These are phyloP conservation scores for Carassius carassius DNA, from an alignment of 2,113 vertebrate genomes.

Conservation along the genomic window DNA sequence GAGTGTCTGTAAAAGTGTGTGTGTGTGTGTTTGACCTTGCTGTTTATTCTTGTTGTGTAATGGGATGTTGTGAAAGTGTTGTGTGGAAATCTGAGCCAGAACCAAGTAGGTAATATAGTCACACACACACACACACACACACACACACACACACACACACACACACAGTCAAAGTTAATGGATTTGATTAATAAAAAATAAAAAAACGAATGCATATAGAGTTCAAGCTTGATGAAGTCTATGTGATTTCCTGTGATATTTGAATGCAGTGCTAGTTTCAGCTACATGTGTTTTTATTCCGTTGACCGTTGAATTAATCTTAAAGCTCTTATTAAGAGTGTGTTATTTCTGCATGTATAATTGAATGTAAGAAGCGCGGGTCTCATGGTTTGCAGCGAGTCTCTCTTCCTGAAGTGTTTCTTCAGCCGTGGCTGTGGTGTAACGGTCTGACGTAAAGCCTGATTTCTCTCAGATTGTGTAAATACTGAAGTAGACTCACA, in stretches of 20 bases:
- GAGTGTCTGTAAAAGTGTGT: no score
- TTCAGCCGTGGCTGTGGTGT: neutral
- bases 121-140: neutral
- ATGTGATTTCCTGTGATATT: no score
- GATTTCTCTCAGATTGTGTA: neutral
- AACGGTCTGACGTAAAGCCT: neutral
- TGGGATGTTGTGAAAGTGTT: constrained; percentile 43
- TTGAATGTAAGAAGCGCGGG: no score
- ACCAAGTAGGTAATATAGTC: constrained; percentile 29
- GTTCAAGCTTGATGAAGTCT: no score
- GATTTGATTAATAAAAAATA: neutral
- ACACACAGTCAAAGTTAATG: neutral
- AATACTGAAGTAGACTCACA: neutral
- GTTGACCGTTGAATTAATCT: no score
- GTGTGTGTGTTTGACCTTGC: neutral
- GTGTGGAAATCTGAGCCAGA: constrained; percentile 51
- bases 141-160: neutral
- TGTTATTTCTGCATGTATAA: no score
- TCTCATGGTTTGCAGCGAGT: no score
- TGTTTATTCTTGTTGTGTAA: constrained; percentile 41
- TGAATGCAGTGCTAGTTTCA: no score
- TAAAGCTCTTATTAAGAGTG: no score
- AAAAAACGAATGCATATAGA: no score
- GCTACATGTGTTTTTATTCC: no score
- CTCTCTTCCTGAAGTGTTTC: no score